Base-by-base conservation (phyloP, 2,888 invertebrate genomes). In the Galeruca laticollis region DNA sequence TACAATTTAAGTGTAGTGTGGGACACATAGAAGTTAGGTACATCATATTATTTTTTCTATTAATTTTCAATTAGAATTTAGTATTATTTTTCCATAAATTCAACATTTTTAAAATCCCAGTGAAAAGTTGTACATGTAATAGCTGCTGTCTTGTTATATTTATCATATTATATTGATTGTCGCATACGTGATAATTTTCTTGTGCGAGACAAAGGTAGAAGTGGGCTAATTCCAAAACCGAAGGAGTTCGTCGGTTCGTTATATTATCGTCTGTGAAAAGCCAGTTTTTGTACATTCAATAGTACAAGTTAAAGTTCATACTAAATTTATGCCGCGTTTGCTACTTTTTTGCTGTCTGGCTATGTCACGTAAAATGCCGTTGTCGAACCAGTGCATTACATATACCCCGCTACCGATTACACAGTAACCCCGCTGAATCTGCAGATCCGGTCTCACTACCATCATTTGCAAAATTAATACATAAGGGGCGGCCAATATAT, bases 201-300 rank as follows among this genome's bases (percentile, higher is more conserved):
- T 13, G 35, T 57, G 33, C 15, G 9, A 56, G 40, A 60, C 60
- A 60, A 60, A 26, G 35, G 6, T 26, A 60, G 13, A 60, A 54
- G 26, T 54, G 63, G 54, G 63, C 43, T 63, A 63, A 63, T 63
- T 56, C 54, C 63, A 54, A 56, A 63, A 40, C 54, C 11, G 54
- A 52, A 52, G 20, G 52, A 40, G 37, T 21, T 13, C 69, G 54
- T 68, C 71, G 70, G 78, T 78, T 78, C 71, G 80, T 26, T 26
- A 26, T 26, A 5, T 26, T 75, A 73, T 69, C 69, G 72, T 72
- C 83, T 77, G 82, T 82, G 83, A 73, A 82, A 80, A 84, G 83
- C 84, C 81, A 84, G 84, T 84, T 84, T 84, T 84, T 84, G 82
- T 83, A 83, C 81, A 80, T 83, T 84, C 82, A 84, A 83, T 84